phyloP scores from a whole-genome alignment of 1,140 invertebrate species.

The Drosophila teissieri region DNA sequence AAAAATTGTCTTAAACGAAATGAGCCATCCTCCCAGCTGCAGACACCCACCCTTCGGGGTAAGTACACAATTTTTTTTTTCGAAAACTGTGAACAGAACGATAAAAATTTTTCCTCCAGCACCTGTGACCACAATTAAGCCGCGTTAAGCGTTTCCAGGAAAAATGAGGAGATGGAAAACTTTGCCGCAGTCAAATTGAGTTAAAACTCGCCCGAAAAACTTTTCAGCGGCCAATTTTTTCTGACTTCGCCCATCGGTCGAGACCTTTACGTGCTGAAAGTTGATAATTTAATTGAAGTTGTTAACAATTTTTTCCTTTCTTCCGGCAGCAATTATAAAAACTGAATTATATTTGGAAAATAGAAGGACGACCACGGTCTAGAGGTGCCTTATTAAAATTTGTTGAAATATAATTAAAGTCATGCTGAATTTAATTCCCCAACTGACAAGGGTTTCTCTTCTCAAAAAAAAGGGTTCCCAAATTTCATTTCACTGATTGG shows the following conservation, averaged over 20 bases:
- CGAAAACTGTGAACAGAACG: constrained; percentile 82
- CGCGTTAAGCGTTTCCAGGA: constrained; percentile 70
- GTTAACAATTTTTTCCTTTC: constrained; percentile 67
- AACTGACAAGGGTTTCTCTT: constrained; percentile 56
- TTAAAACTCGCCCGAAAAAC: constrained; percentile 58
- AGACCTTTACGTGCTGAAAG: constrained; percentile 56
- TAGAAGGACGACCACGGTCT: constrained; percentile 7
- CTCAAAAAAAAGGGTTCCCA: constrained; percentile 8
- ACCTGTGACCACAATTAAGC: constrained; percentile 84
- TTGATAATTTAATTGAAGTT: constrained; percentile 83
- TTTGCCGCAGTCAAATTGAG: constrained; percentile 74
- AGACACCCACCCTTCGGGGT: not conserved
- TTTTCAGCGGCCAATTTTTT: constrained; percentile 53
- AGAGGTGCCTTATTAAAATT: constrained; percentile 74
- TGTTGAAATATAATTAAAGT: constrained; percentile 77
- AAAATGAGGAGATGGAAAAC: constrained; percentile 43
- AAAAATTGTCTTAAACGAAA: constrained; percentile 76
- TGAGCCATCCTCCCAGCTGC: constrained; percentile 23
- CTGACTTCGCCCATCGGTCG: constrained; percentile 47
- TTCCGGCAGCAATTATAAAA: constrained; percentile 33
- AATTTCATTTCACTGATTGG: constrained; percentile 34
- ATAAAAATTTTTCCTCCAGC: constrained; percentile 76
- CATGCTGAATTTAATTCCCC: constrained; percentile 70
- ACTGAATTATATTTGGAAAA: constrained; percentile 27
- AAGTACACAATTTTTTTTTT: constrained; percentile 43